Evolutionary conservation across 2,113 vertebrate genomes (phyloP).

Genomic region (Opisthocomus hoazin): DNA sequence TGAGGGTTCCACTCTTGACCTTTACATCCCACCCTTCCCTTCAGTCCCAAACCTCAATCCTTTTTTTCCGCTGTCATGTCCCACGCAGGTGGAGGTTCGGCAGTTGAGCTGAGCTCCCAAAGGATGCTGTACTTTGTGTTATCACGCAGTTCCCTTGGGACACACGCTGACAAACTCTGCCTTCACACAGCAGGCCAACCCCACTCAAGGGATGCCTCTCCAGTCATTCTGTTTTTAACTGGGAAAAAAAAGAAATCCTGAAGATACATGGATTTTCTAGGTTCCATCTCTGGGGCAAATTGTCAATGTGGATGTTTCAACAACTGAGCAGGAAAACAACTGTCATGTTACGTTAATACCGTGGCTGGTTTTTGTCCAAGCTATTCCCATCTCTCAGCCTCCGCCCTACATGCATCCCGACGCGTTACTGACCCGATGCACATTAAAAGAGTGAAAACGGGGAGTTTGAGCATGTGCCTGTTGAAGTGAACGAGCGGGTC

Average conservation of each 20-base stretch:
- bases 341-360: constrained; percentile 34
- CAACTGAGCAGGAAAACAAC: constrained; percentile 45
- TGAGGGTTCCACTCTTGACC: background rate
- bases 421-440: background rate
- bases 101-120: background rate
- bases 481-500: background rate
- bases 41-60: background rate
- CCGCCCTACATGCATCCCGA: background rate
- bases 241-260: background rate
- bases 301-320: constrained; percentile 37
- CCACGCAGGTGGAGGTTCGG: background rate
- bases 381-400: background rate
- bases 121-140: background rate
- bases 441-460: background rate
- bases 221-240: constrained; percentile 73
- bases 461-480: background rate
- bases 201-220: constrained; percentile 67
- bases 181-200: constrained; percentile 63
- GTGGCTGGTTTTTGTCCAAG: background rate
- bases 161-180: constrained; percentile 42
- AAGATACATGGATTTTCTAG: constrained; percentile 35
- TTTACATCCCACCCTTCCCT: background rate
- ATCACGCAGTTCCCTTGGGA: background rate
- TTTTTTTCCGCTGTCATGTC: background rate
- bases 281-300: constrained; percentile 26